Conservation (phyloP, 1,140 invertebrate genomes). For the Aphidius ervi region DNA sequence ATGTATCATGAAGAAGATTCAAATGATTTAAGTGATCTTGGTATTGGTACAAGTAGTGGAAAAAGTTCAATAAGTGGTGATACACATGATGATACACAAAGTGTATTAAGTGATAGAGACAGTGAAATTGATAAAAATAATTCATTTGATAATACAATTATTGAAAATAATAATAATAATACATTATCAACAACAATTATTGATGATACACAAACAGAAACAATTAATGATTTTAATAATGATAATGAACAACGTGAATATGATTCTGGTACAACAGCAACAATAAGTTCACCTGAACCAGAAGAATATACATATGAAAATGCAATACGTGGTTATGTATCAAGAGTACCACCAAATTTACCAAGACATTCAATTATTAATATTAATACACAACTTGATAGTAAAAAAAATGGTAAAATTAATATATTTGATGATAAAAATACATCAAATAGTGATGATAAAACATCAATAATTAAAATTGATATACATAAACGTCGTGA, state of each 20-base stretch:
- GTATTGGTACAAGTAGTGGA: constrained; percentile 73
- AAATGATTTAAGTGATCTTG: constrained; percentile 77
- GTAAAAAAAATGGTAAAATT: constrained; percentile 25
- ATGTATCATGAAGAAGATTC: constrained; percentile 74
- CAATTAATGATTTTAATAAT: constrained; percentile 27
- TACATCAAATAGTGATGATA: constrained; percentile 39
- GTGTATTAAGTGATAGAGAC: constrained; percentile 62
- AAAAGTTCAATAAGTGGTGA: constrained; percentile 67
- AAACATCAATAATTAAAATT: constrained; percentile 64
- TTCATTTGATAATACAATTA: constrained; percentile 56
- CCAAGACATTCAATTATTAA: constrained; percentile 40
- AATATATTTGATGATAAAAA: constrained; percentile 12
- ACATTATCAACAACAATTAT: constrained; percentile 2
- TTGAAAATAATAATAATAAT: constrained; percentile 46
- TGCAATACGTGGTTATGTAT: constrained; percentile 79
- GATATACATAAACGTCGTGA: constrained; percentile 77
- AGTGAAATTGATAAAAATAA: constrained; percentile 64
- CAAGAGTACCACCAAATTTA: constrained; percentile 61
- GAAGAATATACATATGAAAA: constrained; percentile 83
- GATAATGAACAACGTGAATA: constrained; percentile 49
- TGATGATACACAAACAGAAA: constrained; percentile 6
- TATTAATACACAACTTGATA: constrained; percentile 46
- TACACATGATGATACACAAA: constrained; percentile 67
- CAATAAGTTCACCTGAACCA: constrained; percentile 59
- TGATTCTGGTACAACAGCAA: constrained; percentile 59